Conservation (phyloP, 2,888 invertebrate species). For the Nysson spinosus region DNA sequence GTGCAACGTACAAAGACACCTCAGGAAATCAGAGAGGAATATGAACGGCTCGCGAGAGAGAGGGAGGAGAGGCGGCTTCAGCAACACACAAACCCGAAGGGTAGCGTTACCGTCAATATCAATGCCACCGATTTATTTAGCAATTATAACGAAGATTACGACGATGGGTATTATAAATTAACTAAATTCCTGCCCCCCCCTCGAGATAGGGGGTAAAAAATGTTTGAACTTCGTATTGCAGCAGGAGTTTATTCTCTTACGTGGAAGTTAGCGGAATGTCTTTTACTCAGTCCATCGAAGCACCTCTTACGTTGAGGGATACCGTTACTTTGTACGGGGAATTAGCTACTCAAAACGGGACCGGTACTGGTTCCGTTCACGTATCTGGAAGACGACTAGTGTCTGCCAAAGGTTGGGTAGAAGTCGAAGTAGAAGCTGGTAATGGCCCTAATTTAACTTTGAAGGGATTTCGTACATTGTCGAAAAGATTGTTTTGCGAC, state of each 20-base stretch:
- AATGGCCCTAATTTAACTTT: constrained; percentile 89
- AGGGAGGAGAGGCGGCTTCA: constrained; percentile 92
- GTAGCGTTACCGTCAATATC: constrained; percentile 90
- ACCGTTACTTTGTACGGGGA: constrained; percentile 91
- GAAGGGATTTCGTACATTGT: constrained; percentile 88
- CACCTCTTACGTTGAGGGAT: constrained; percentile 91
- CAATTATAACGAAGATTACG: constrained; percentile 86
- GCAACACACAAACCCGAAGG: constrained; percentile 94
- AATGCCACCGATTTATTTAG: constrained; percentile 96
- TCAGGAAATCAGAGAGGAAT: constrained; percentile 97
- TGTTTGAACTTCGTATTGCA: constrained; percentile 44
- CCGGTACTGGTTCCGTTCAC: constrained; percentile 88
- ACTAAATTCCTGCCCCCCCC: neutral
- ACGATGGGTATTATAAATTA: constrained; percentile 77
- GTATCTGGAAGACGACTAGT: constrained; percentile 87
- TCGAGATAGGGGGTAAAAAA: too few relatives aligned
- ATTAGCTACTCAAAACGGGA: constrained; percentile 92
- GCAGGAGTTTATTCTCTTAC: constrained; percentile 82
- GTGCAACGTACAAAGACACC: constrained; percentile 95
- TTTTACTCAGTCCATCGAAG: constrained; percentile 94
- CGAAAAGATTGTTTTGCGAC: constrained; percentile 86
- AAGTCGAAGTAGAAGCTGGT: constrained; percentile 90
- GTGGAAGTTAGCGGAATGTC: constrained; percentile 96
- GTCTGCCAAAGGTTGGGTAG: constrained; percentile 92
- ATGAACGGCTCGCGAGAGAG: constrained; percentile 91